phyloP scores from a whole-genome alignment of 1,140 invertebrate species.

The Lordiphosa clarofinis region DNA sequence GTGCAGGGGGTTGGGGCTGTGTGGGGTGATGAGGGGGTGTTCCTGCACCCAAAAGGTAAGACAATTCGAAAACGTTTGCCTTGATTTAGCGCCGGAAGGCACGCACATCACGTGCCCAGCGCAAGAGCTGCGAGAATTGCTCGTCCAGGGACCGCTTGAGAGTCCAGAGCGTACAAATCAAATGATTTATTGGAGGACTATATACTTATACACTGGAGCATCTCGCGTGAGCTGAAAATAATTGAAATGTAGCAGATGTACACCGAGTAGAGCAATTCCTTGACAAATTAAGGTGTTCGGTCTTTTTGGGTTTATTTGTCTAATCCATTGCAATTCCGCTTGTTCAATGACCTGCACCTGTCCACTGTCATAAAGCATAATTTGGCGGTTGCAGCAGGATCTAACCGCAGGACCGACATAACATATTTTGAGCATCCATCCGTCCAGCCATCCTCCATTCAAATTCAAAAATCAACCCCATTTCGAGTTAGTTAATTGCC shows the following conservation, averaged over 20 bases:
- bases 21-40: conserved; percentile 1
- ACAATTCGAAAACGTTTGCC: conserved; percentile 71
- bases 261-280: conserved; percentile 15
- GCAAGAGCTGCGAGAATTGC: background rate
- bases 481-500: conserved; percentile 73
- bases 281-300: background rate
- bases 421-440: conserved; percentile 33
- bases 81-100: conserved; percentile 76
- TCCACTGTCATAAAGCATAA: too few species aligned
- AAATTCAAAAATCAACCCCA: conserved; percentile 73
- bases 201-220: conserved; percentile 41
- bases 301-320: too few species aligned
- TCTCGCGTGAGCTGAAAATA: conserved; percentile 55
- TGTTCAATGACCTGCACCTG: too few species aligned
- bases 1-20: conserved; percentile 9
- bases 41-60: conserved; percentile 47
- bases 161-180: conserved; percentile 59
- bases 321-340: too few species aligned
- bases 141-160: conserved; percentile 4
- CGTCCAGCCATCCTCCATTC: conserved; percentile 8
- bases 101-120: conserved; percentile 64
- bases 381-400: too few species aligned
- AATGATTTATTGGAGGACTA: conserved; percentile 62
- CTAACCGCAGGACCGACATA: background rate
- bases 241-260: conserved; percentile 55